Conservation (phyloP, 2,888 invertebrate species). For the Torymus tubicola region DNA sequence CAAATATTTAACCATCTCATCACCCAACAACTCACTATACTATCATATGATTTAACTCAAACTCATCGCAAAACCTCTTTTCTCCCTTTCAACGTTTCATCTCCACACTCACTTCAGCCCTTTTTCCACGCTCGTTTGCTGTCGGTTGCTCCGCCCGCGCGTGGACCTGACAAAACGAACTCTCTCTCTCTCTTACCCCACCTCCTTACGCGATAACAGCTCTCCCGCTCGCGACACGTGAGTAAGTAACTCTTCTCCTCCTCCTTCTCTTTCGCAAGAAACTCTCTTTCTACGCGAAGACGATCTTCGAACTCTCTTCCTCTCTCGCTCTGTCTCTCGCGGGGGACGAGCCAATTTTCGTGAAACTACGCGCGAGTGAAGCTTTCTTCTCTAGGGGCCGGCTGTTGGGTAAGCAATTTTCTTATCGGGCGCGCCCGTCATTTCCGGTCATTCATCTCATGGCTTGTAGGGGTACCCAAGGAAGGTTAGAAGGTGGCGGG, state of each 20-base stretch:
- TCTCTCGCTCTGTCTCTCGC: not conserved
- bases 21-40: too few species aligned
- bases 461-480: slow-evolving; percentile 56
- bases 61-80: not conserved
- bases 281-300: too few species aligned
- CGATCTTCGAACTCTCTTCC: too few species aligned
- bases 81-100: not conserved
- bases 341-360: slow-evolving; percentile 62
- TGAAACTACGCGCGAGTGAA: slow-evolving; percentile 48
- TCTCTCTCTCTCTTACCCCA: not conserved
- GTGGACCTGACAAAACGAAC: slow-evolving; percentile 23
- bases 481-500: not conserved
- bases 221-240: not conserved
- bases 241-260: not conserved
- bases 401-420: slow-evolving; percentile 70
- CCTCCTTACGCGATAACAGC: slow-evolving; percentile 10
- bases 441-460: slow-evolving; percentile 75
- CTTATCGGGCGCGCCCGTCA: slow-evolving; percentile 72
- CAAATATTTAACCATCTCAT: too few species aligned
- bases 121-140: slow-evolving; percentile 9
- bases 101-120: not conserved
- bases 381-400: not conserved
- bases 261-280: too few species aligned
- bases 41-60: too few species aligned
- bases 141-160: not conserved